Conservation (phyloP, 2,113 vertebrate genomes). For the Gallinago media region DNA sequence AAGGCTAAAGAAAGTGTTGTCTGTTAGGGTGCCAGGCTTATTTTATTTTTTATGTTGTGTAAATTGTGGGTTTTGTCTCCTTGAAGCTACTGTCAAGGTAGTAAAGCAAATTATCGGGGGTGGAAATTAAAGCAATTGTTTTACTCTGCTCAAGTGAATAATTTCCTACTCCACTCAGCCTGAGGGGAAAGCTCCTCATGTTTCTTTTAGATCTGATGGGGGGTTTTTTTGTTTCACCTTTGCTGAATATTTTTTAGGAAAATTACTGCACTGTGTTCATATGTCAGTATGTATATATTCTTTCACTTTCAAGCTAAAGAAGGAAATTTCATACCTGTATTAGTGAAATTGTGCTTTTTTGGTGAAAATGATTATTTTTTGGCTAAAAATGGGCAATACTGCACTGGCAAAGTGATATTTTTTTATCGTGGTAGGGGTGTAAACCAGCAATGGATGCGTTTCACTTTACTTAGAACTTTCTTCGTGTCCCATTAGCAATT, state of each 20-base stretch:
- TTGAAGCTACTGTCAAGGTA: background rate
- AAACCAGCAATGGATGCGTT: background rate
- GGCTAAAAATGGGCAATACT: conserved; percentile 38
- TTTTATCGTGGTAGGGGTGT: background rate
- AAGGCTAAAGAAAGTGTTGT: background rate
- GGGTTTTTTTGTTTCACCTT: background rate
- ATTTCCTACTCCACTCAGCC: background rate
- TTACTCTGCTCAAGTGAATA: background rate
- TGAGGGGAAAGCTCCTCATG: background rate
- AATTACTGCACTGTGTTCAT: background rate
- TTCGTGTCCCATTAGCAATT: background rate
- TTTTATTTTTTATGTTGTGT: background rate
- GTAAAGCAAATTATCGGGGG: background rate
- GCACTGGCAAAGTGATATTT: conserved; percentile 55
- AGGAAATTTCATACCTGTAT: background rate
- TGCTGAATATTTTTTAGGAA: background rate
- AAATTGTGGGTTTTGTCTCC: background rate
- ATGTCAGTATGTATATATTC: background rate
- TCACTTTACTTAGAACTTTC: background rate
- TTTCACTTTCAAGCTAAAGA: background rate
- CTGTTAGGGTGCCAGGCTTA: background rate
- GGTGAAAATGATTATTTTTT: background rate
- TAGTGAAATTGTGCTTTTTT: background rate
- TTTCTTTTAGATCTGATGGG: background rate
- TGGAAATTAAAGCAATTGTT: background rate